These are phyloP conservation scores for Notechis scutatus DNA, from an alignment of 2,113 vertebrate genomes.

Conservation along the genomic window DNA sequence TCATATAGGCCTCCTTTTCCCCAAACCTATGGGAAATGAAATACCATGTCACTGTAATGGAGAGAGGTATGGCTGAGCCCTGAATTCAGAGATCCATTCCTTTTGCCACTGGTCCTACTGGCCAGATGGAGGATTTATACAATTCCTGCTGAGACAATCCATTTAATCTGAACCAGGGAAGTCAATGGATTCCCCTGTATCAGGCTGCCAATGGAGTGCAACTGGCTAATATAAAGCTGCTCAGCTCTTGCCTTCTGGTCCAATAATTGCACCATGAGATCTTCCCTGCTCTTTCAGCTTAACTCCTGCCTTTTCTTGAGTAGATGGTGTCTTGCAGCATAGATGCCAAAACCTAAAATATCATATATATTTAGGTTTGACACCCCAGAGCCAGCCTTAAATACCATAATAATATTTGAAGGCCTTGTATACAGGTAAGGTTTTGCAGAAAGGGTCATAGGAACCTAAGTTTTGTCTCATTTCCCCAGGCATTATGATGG, in stretches of 20 bases:
- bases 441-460: not conserved
- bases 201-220: not conserved
- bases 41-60: rapidly evolving
- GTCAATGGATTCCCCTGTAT: not conserved
- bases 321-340: not conserved
- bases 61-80: not conserved
- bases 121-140: not conserved
- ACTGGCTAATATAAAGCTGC: not conserved
- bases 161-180: not conserved
- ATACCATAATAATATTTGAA: not conserved
- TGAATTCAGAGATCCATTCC: not conserved
- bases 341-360: not conserved
- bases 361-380: not conserved
- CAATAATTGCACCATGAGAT: not conserved
- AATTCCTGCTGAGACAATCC: not conserved
- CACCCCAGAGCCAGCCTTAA: not conserved
- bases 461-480: not conserved
- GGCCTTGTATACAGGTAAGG: not conserved
- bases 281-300: not conserved
- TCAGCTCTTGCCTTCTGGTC: not conserved
- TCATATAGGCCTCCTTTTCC: conserved; percentile 95
- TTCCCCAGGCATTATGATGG: not conserved
- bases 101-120: not conserved
- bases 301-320: not conserved
- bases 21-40: conserved; percentile 78